phyloP scores from a whole-genome alignment of 2,888 invertebrate genomes.

The Sepiola atlantica region DNA sequence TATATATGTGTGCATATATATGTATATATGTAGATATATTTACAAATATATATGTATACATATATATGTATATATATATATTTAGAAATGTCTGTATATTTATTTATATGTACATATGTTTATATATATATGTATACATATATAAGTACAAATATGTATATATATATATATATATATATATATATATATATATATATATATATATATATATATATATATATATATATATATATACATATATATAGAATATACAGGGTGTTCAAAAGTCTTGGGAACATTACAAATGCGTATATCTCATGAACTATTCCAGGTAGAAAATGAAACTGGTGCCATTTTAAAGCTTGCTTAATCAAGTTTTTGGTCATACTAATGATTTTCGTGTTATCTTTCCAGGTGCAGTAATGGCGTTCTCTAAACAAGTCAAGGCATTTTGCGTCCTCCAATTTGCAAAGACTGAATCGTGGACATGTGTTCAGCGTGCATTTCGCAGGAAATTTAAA shows the following conservation, averaged over 20 bases:
- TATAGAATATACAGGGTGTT: too few relatives aligned
- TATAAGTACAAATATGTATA: constrained; percentile 8
- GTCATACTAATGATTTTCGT: too few relatives aligned
- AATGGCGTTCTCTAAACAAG: too few relatives aligned
- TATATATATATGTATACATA: constrained; percentile 46
- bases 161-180: constrained; percentile 35
- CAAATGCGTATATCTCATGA: neutral
- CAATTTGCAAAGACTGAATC: too few relatives aligned
- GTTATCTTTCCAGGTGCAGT: too few relatives aligned
- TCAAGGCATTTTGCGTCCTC: too few relatives aligned
- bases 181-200: neutral
- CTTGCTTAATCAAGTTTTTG: too few relatives aligned
- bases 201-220: neutral
- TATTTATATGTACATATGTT: constrained; percentile 43
- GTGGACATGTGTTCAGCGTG: too few relatives aligned
- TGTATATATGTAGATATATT: constrained; percentile 24
- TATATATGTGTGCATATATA: constrained; percentile 40
- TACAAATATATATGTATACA: neutral
- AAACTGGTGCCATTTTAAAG: too few relatives aligned
- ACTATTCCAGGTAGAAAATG: too few relatives aligned
- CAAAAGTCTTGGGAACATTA: too few relatives aligned
- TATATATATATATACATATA: neutral
- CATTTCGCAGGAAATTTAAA: too few relatives aligned
- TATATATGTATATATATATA: constrained; percentile 45
- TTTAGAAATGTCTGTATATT: constrained; percentile 14